Percentiles rank a stretch among this genome's conserved stretches.
phyloP scores from a whole-genome alignment of 2,888 invertebrate species.

The Adineta ricciae region DNA sequence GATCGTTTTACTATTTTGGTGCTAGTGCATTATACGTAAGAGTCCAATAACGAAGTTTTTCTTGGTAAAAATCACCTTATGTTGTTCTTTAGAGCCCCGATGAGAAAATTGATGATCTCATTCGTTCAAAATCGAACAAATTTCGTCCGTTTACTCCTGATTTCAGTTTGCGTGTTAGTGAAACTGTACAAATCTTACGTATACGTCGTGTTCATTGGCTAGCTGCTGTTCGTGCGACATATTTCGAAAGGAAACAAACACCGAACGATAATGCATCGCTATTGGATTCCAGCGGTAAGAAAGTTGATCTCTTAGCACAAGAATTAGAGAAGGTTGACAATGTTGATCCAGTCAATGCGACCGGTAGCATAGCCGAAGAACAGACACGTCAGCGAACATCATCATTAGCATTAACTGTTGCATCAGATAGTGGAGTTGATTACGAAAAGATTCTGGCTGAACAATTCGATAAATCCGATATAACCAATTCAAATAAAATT shows the following conservation, averaged over 20 bases:
- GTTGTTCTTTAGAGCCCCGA: not conserved
- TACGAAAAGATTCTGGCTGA: not conserved
- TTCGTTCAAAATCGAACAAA: constrained; percentile 10
- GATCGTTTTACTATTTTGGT: constrained; percentile 31
- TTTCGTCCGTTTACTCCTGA: constrained; percentile 26
- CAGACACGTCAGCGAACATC: not conserved
- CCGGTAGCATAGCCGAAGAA: not conserved
- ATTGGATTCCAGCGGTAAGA: not conserved
- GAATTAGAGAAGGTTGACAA: constrained; percentile 6
- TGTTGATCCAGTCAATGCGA: not conserved
- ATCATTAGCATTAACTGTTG: not conserved
- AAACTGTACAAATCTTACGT: constrained; percentile 21
- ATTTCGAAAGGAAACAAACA: constrained; percentile 9
- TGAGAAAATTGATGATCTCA: not conserved
- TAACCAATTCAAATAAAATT: not conserved
- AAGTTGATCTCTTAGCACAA: not conserved
- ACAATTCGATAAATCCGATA: not conserved
- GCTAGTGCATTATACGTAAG: constrained; percentile 23
- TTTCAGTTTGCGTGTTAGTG: constrained; percentile 31
- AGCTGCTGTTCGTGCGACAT: constrained; percentile 18
- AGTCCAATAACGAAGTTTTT: not conserved
- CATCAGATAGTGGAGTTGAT: not conserved
- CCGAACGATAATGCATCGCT: not conserved
- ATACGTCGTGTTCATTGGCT: constrained; percentile 21
- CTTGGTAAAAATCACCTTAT: not conserved